Evolutionary conservation across 2,888 invertebrate species (phyloP), one percentile per base, ranked within the genome.

Genomic region (Ophion costatus): DNA sequence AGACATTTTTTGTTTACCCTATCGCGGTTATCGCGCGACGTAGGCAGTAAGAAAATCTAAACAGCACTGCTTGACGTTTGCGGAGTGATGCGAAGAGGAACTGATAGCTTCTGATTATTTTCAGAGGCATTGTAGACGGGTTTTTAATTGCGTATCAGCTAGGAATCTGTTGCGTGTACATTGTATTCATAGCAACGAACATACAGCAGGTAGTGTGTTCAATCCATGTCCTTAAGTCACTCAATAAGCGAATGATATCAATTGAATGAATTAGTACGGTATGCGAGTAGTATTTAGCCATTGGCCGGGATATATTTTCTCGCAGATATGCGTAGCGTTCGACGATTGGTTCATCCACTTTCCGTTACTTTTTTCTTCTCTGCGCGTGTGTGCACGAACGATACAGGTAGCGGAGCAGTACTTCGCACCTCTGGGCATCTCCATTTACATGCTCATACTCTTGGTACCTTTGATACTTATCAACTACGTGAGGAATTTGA

Each of bases 151-250:
- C 97, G 56, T 98, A 98, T 92, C 98, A 98, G 94, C 94, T 98
- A 85, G 98, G 98, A 80, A 97, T 98, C 89, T 98, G 98, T 93
- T 97, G 97, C 92, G 97, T 98, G 24, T 98, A 98, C 94, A 95
- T 97, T 84, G 96, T 98, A 24, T 98, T 98, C 92, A 96, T 97
- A 70, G 96, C 96, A 0, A 95, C 95, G 82, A 97, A 96, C 92
- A 90, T 97, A 33, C 95, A 96, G 91, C 94, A 95, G 93, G 95
- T 96, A 90, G 78, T 69, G 74, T 80, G 78, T 82, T 67, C 75
- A 59, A 80, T 69, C 63, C 63, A 75, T 77, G 57, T 84, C 77
- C 71, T 57, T 70, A 29, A 69, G n/a, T 77, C 42, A 59, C 69
- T 5, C 51, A 51, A 51, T 51, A 51, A 51, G 51, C 17, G 51